Base-by-base conservation (phyloP, 2,888 invertebrate genomes). In the Phania funesta region DNA sequence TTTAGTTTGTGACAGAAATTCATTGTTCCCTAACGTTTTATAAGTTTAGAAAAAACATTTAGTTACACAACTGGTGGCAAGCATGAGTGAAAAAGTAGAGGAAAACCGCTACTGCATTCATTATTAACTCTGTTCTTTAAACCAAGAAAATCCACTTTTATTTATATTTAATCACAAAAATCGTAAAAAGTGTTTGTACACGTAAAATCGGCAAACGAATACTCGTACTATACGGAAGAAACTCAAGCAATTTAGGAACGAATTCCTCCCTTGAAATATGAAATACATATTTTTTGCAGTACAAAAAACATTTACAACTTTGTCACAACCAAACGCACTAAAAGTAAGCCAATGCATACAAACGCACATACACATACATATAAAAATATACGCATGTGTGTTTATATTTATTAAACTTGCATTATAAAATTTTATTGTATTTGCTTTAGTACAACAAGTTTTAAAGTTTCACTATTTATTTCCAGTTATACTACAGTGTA, bases 81-180 rank as follows among this genome's bases (percentile, higher is more conserved):
- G n/a, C n/a, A n/a, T n/a, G n/a, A n/a, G n/a, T n/a, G n/a, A n/a
- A n/a, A n/a, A n/a, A n/a, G n/a, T n/a, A n/a, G n/a, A n/a, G n/a
- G n/a, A n/a, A n/a, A n/a, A n/a, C n/a, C n/a, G n/a, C n/a, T n/a
- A n/a, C n/a, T n/a, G n/a, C n/a, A n/a, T n/a, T n/a, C n/a, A n/a
- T n/a, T n/a, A n/a, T n/a, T n/a, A n/a, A n/a, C n/a, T n/a, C n/a
- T n/a, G n/a, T n/a, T n/a, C n/a, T n/a, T n/a, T n/a, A n/a, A n/a
- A n/a, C n/a, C n/a, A 32, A 65, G 64, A 48, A 50, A 67, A 75
- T 75, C 65, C 65, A 75, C 35, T 75, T 75, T 58, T 65, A 38
- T 65, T 75, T 75, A 35, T 56, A 56, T 32, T 56, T 38, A 75
- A 46, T 67, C 46, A 64, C 38, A 71, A 64, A 41, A 71, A 41